Evolutionary conservation across 2,888 invertebrate species (phyloP).

Genomic region (Trachelus tabidus): DNA sequence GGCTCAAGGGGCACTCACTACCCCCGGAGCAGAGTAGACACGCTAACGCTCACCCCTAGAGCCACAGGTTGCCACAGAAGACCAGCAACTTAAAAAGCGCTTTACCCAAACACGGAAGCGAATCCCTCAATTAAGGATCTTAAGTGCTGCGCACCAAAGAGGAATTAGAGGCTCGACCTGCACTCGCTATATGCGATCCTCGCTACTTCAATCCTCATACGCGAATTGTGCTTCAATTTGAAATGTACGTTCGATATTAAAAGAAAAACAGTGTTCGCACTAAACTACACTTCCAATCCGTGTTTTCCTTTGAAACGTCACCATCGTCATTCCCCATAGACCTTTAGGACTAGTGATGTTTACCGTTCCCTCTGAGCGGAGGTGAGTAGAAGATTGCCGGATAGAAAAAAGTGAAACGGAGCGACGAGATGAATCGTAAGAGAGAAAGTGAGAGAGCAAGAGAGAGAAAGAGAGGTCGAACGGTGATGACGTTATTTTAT

Average conservation of each 20-base stretch:
- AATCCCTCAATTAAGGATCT: constrained; percentile 46
- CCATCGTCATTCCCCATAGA: background rate
- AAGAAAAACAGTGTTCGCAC: background rate
- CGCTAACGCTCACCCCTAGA: constrained; percentile 23
- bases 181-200: background rate
- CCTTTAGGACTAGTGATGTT: background rate
- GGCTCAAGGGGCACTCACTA: constrained; percentile 59
- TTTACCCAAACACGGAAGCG: constrained; percentile 43
- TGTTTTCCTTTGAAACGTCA: background rate
- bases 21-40: constrained; percentile 36
- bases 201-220: background rate
- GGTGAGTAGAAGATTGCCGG: constrained; percentile 1
- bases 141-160: background rate
- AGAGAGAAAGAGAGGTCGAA: background rate
- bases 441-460: no score
- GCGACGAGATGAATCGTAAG: background rate
- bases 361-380: background rate
- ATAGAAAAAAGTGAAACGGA: background rate
- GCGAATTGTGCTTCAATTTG: background rate
- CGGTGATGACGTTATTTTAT: constrained; percentile 26
- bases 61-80: constrained; percentile 57
- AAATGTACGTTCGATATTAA: background rate
- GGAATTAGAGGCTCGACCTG: background rate
- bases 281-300: background rate
- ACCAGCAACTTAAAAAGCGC: constrained; percentile 52